Conservation (phyloP, 1,140 invertebrate genomes). For the Leptoteleia sp. region DNA sequence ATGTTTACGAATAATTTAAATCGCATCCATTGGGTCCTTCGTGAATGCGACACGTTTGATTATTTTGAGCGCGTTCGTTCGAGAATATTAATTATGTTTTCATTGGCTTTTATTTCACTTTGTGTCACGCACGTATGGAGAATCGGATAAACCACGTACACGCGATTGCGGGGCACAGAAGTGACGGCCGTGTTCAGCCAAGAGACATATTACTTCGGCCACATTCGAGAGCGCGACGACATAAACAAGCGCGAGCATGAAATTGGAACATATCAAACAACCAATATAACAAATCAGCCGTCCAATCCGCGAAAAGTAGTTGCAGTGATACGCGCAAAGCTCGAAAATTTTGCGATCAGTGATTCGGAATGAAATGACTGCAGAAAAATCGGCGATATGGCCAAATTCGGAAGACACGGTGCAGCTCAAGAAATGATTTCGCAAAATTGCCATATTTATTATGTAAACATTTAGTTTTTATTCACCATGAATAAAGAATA, state of each 20-base stretch:
- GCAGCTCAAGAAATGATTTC: not conserved
- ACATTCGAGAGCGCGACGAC: conserved; percentile 15
- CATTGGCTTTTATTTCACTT: conserved; percentile 38
- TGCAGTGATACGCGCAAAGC: conserved; percentile 18
- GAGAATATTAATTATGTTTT: conserved; percentile 44
- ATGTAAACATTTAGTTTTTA: too few relatives aligned
- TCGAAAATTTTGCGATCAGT: conserved; percentile 15
- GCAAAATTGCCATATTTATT: not conserved
- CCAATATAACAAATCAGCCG: conserved; percentile 55
- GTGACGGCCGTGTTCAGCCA: conserved; percentile 5
- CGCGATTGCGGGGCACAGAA: conserved; percentile 28
- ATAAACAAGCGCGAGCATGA: conserved; percentile 42
- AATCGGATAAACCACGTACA: conserved; percentile 52
- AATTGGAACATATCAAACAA: conserved; percentile 57
- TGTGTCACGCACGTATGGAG: conserved; percentile 31
- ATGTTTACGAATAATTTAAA: conserved; percentile 46
- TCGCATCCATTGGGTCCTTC: not conserved
- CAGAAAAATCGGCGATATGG: too few relatives aligned
- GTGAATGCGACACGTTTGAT: conserved; percentile 23
- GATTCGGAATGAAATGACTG: not conserved
- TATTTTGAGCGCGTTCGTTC: conserved; percentile 8
- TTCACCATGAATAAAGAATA: too few relatives aligned
- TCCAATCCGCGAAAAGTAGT: conserved; percentile 43
- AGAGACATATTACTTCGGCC: conserved; percentile 19
- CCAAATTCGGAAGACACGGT: not conserved